A percentile compares a stretch with the other conserved stretches of the same genome.
Conservation (phyloP, 2,113 vertebrate genomes). For the Sander lucioperca region DNA sequence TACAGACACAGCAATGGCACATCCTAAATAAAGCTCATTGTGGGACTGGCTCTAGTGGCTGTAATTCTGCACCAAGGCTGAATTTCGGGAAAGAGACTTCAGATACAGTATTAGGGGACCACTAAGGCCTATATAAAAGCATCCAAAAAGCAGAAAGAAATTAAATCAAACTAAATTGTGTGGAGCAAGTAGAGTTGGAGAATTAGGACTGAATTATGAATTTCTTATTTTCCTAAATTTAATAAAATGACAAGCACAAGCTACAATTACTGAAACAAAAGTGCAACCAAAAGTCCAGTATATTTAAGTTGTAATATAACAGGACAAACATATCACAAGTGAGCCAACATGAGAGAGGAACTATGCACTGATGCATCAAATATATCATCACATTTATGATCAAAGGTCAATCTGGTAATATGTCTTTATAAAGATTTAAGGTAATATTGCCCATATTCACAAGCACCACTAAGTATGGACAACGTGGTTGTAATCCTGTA, state of each 20-base stretch:
- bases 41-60: no score
- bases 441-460: neutral
- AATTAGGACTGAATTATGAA: neutral
- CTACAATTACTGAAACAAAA: neutral
- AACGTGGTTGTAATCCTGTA: neutral
- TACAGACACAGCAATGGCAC: no score
- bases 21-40: no score
- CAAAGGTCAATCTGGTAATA: neutral
- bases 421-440: neutral
- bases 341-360: neutral
- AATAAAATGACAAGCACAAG: neutral
- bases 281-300: neutral
- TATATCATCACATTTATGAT: neutral
- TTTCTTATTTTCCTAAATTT: neutral
- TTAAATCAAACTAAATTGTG: constrained; percentile 19
- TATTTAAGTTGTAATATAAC: neutral
- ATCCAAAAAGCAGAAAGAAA: neutral
- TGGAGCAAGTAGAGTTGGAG: neutral
- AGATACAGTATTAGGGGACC: no score
- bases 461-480: neutral
- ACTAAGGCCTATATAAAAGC: no score
- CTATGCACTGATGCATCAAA: neutral
- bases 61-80: no score
- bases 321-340: neutral
- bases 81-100: no score